Evolutionary conservation across 2,797 vertebrate genomes (phyloP).

Genomic region (Chloroceryle inda): DNA sequence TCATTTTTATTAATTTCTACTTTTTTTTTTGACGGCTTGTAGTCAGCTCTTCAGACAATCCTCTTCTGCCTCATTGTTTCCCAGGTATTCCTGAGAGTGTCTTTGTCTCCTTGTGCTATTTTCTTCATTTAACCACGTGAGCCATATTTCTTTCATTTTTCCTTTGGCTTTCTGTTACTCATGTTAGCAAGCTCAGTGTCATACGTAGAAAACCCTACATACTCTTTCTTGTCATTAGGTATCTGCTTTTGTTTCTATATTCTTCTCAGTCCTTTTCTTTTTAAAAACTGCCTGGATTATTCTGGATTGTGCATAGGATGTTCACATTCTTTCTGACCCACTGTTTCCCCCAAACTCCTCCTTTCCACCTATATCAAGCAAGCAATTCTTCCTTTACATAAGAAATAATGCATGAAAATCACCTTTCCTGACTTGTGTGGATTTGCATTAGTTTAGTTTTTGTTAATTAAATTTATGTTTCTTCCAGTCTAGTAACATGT

Average conservation of each 20-base stretch:
- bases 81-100: neutral
- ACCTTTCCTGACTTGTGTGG: neutral
- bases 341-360: neutral
- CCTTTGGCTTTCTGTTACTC: neutral
- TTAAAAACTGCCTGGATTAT: neutral
- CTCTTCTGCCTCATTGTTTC: neutral
- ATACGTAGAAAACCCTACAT: neutral
- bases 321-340: neutral
- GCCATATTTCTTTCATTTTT: neutral
- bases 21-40: neutral
- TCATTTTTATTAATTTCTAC: neutral
- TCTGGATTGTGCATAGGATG: neutral
- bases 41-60: neutral
- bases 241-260: neutral
- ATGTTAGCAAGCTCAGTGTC: neutral
- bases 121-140: neutral
- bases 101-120: neutral
- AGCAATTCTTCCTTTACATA: neutral
- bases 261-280: neutral
- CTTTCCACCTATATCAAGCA: neutral
- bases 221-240: neutral
- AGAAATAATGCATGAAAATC: neutral
- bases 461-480: neutral
- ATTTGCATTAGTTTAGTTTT: neutral
- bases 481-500: neutral